Percentiles rank a stretch among this genome's conserved stretches.
These are phyloP conservation scores for Nothura maculosa DNA, from an alignment of 2,797 vertebrate genomes.

Conservation along the genomic window DNA sequence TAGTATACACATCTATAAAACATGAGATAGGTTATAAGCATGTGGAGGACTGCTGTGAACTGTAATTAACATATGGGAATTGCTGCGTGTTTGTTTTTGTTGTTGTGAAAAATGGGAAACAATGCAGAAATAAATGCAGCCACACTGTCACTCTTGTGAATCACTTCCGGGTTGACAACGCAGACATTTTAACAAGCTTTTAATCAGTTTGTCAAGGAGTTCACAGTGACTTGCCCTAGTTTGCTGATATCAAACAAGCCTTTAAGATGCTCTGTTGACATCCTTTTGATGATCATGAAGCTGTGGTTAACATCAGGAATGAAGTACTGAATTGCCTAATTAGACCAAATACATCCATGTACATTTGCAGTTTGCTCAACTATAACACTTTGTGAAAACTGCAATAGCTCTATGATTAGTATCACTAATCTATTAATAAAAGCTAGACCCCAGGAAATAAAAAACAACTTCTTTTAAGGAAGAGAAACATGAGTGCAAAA, in stretches of 20 bases:
- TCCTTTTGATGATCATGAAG: not conserved
- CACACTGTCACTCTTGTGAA: not conserved
- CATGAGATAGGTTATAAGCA: not conserved
- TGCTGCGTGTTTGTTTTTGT: not conserved
- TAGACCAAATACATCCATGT: not conserved
- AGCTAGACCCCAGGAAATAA: not conserved
- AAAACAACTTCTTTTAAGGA: not conserved
- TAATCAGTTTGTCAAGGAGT: not conserved
- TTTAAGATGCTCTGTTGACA: not conserved
- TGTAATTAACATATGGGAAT: not conserved
- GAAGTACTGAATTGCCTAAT: not conserved
- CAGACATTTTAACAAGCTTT: not conserved
- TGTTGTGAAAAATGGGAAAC: not conserved
- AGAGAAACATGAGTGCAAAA: not conserved
- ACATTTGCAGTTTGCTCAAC: not conserved
- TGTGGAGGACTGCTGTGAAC: not conserved
- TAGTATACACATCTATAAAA: not conserved
- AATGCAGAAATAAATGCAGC: not conserved
- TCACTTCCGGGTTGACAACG: not conserved
- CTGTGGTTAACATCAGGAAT: not conserved
- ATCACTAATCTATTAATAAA: slow-evolving; percentile 14
- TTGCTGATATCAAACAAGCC: not conserved
- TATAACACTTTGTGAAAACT: not conserved
- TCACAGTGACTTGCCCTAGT: not conserved
- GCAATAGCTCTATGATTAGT: slow-evolving; percentile 13